Percentiles rank a stretch among this genome's conserved stretches.
phyloP scores from a whole-genome alignment of 2,113 vertebrate species.

The Gallinago media region DNA sequence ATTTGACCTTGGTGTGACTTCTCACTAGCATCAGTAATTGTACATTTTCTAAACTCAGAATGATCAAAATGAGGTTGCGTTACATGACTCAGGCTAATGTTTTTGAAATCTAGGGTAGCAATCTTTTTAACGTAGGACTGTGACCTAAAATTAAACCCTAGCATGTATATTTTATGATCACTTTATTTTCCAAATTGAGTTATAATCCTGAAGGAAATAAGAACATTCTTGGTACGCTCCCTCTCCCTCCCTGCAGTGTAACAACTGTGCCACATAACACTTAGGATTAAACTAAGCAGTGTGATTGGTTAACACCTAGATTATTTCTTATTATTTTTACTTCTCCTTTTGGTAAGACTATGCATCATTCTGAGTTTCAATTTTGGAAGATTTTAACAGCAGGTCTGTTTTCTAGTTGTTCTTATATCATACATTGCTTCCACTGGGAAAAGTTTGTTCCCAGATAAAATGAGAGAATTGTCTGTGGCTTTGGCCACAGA shows the following conservation, averaged over 20 bases:
- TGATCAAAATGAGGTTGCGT: conserved; percentile 19
- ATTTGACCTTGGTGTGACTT: conserved; percentile 31
- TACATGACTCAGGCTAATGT: background rate
- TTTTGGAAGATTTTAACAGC: background rate
- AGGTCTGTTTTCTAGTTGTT: background rate
- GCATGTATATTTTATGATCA: conserved; percentile 13
- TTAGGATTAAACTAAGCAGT: background rate
- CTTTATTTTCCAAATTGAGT: background rate
- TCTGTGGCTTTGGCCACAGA: background rate
- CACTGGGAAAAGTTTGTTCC: background rate
- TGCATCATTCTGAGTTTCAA: background rate
- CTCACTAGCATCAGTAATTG: conserved; percentile 19
- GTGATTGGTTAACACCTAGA: background rate
- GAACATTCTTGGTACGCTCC: background rate
- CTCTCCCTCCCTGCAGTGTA: background rate
- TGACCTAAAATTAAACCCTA: conserved; percentile 12
- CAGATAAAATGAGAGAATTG: fast-evolving
- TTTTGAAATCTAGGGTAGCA: background rate
- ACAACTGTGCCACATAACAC: background rate
- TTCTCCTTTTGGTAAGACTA: background rate
- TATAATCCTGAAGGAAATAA: conserved; percentile 1
- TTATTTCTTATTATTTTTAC: background rate
- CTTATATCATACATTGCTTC: background rate
- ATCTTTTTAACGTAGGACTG: background rate
- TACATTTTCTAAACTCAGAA: conserved; percentile 5